These are phyloP conservation scores for Mus pahari DNA, from an alignment of 2,113 vertebrate genomes.

Conservation along the genomic window DNA sequence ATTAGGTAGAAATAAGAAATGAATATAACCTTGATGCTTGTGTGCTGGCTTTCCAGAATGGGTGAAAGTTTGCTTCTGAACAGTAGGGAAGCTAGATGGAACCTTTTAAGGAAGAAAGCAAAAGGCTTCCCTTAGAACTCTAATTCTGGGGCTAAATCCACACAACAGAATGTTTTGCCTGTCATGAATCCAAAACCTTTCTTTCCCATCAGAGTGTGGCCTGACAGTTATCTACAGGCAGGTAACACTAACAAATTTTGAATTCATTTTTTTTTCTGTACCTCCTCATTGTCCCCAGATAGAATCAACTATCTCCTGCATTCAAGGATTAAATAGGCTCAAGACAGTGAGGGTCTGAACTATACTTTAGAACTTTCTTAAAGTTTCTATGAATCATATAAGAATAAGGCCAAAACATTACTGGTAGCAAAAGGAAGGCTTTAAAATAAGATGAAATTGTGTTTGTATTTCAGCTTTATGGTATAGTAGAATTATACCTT, in stretches of 20 bases:
- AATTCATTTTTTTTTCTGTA: too few species aligned
- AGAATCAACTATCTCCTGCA: background rate
- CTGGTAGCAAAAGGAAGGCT: background rate
- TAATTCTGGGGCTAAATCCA: background rate
- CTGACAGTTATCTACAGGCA: background rate
- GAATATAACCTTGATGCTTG: background rate
- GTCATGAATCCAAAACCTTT: background rate
- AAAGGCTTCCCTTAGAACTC: background rate
- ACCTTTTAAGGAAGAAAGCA: background rate
- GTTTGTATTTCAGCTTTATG: background rate
- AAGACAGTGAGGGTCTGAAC: background rate
- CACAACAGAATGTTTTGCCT: background rate
- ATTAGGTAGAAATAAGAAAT: conserved; percentile 23
- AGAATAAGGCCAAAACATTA: background rate
- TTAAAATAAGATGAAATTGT: background rate
- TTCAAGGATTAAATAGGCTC: background rate
- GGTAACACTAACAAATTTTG: background rate
- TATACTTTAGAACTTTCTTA: background rate
- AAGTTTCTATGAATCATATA: background rate
- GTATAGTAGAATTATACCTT: background rate
- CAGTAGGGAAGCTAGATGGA: background rate
- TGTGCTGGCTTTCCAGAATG: background rate
- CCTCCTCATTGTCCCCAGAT: background rate
- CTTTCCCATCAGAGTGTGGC: background rate
- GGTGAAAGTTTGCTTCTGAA: background rate